Evolutionary conservation across 2,113 vertebrate species (phyloP), one percentile per base, ranked within the genome.

Genomic region (Aldabrachelys gigantea): DNA sequence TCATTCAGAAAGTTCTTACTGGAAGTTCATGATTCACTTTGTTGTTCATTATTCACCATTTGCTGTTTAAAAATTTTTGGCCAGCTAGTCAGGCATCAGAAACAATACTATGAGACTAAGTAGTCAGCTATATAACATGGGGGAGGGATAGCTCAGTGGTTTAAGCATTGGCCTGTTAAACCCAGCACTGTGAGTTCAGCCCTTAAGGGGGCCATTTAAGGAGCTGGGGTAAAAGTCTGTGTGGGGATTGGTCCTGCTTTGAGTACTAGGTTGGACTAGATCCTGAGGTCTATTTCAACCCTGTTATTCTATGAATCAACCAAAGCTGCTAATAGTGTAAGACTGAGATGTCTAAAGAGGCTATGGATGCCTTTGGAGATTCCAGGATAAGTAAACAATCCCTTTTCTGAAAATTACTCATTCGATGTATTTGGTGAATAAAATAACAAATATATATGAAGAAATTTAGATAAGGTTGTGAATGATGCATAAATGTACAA

Each of bases 1-100:
- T 94, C 44, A 79, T 82, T 65, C 44, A 84, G 75, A 84, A 95
- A 92, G 88, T 88, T 84, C 57, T 41, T n/a, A 86, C 56, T 78
- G 90, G 49, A 95, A 92, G 41, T 57, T 78, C 17, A 16, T 95
- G 21, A 50, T 95, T 93, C 35, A 50, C 84, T 81, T 83, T 3
- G 29, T 57, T 84, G 78, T 92, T 44, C 62, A 19, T 76, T 91
- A 54, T 72, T 86, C 56, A 53, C 6, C 79, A 83, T 91, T 92
- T 35, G 89, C 12, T 95, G 94, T 94, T 92, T 59, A 65, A 78
- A 91, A 50, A 0, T 0, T 82, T 29, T 87, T 88, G 50, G 29
- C 81, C 94, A 94, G 65, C 29, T 85, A 92, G 80, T 22, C n/a
- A 38, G 29, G 14, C 13, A 62, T 54, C 89, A 93, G 84, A 82